Evolutionary conservation across 2,797 vertebrate genomes (phyloP), one percentile per base, ranked within the genome.

Genomic region (Bryconaethiops microstoma): DNA sequence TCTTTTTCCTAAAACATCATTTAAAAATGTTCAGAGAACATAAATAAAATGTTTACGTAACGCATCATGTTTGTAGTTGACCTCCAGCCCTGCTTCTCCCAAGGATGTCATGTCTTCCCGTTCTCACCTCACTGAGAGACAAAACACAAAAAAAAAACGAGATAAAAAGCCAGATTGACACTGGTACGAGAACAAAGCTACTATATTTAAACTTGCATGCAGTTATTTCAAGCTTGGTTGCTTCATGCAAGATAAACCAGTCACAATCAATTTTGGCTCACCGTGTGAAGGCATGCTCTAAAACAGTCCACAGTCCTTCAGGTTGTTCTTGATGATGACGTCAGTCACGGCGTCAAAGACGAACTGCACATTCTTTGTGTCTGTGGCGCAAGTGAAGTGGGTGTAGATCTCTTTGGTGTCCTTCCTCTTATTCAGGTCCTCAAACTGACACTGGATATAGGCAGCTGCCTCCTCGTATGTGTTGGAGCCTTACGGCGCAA

Each of bases 261-360:
- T 25, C 5, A 3, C 39, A 6, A 60, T 59, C 0, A 1, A 5
- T 55, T 62, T 21, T 62, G 29, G 78, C 81, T 82, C 52, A 86
- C 84, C 80, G 1, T 42, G 35, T 59, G 86, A 80, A 57, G 59
- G 78, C 67, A 73, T 82, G 52, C 92, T 93, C 95, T 92, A 99
- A 94, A 99, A 99, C 88, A 99, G 96, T 85, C 98, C 98, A 79
- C 98, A 99, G 94, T 99, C 98, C 90, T 99, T 99, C 90, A 99
- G 95, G 91, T 99, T 99, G 92, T 99, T 99, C 94, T 99, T 99
- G 94, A 99, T 99, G 94, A 99, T 99, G 90, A 99, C 98, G 76
- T 99, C 98, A 57, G 98, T 99, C 89, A 99, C 98, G 0, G 98
- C 97, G 84, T 99, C 98, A 0, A 99, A 99, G 89, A 99, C 98